Evolutionary conservation across 2,888 invertebrate genomes (phyloP), one percentile per base, ranked within the genome.

Genomic region (Drosophila nr. medialis): DNA sequence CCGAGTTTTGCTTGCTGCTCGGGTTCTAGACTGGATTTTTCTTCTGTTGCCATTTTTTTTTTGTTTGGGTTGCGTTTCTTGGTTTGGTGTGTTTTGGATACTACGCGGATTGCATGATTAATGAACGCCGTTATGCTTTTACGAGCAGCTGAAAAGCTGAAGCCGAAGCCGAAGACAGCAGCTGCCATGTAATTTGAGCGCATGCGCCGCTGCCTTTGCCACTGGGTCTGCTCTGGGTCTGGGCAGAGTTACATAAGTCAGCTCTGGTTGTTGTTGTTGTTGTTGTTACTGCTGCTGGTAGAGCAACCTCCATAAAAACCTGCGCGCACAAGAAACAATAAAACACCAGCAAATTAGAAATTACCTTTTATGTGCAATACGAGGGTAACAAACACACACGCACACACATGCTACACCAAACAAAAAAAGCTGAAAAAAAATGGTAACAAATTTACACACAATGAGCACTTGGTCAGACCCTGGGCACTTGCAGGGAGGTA

Each of bases 71-170:
- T 60, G 69, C 51, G 51, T 64, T 79, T 79, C 64, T 51, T n/a
- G n/a, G 71, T 69, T 70, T 48, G 66, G 40, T 56, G 45, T 53
- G 72, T 38, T 59, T 64, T 56, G 38, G 64, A 78, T 45, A 45
- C 45, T 15, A 45, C 78, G 71, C 69, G 87, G 69, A 72, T 80
- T 71, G 90, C 86, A 86, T 90, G 86, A 86, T 86, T 86, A 90
- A 90, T 90, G 89, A 81, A 79, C 72, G 89, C 90, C 86, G 86
- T 86, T 86, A 86, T 90, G 86, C 90, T 90, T 77, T 90, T 86
- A 89, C 82, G 88, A 81, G 64, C 72, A 68, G 63, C 60, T n/a
- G 30, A 49, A 27, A 59, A 34, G 42, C 54, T 63, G 69, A 42
- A 51, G 48, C 73, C 42, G 34, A 62, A 49, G 30, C 49, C 48